Conservation (phyloP, 2,113 vertebrate species). For the Onychorhynchus coronatus region DNA sequence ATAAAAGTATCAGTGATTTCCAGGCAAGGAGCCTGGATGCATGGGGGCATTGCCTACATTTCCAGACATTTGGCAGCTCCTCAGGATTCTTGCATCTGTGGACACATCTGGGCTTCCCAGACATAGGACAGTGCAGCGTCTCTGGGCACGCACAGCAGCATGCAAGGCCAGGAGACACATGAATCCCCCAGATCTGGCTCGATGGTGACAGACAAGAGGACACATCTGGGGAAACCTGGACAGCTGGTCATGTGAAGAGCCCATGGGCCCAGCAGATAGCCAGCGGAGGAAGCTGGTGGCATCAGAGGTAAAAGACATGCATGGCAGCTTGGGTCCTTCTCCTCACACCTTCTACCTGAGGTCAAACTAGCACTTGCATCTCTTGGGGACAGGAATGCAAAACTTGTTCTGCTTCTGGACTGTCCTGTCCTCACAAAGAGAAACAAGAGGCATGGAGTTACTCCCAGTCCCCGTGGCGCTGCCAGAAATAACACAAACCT, state of each 20-base stretch:
- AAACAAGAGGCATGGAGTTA: slow-evolving; percentile 8
- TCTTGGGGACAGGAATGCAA: not conserved
- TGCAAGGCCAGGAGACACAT: not conserved
- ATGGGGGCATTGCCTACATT: slow-evolving; percentile 34
- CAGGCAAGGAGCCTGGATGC: not conserved
- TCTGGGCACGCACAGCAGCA: not conserved
- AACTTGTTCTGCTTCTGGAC: not conserved
- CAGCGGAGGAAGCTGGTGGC: not conserved
- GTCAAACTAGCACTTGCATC: not conserved
- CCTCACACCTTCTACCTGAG: not conserved
- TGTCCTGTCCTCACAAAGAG: not conserved
- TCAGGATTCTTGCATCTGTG: slow-evolving; percentile 35
- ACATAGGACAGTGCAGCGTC: not conserved
- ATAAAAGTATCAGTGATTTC: not conserved
- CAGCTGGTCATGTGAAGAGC: not conserved
- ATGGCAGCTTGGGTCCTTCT: not conserved
- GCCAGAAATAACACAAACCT: slow-evolving; percentile 63
- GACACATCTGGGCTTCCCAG: slow-evolving; percentile 37
- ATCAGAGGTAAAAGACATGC: not conserved
- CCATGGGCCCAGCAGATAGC: not conserved
- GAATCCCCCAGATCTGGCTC: not conserved
- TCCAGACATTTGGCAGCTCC: slow-evolving; percentile 22
- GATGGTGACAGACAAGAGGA: not conserved
- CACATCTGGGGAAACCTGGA: not conserved
- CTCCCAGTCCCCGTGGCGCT: not conserved